A percentile compares a stretch with the other conserved stretches of the same genome.
Conservation (phyloP, 2,113 vertebrate species). For the Nicator chloris region DNA sequence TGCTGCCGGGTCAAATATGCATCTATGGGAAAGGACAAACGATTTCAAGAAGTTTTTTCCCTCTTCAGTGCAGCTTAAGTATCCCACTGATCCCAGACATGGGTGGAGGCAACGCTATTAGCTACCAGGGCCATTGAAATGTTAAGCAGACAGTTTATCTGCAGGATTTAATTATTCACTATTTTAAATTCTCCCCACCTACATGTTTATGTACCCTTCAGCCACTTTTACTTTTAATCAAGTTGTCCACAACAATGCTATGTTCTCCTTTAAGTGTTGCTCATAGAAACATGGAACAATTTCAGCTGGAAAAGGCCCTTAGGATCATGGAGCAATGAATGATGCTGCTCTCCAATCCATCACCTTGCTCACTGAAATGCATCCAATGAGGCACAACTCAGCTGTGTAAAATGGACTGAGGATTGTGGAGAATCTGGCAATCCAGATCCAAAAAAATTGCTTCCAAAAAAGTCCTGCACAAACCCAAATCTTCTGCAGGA, state of each 20-base stretch:
- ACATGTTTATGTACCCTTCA: background rate
- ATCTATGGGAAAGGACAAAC: background rate
- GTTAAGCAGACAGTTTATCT: background rate
- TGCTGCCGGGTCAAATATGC: background rate
- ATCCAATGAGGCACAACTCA: background rate
- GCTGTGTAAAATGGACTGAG: accelerated
- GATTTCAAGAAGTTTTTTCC: background rate
- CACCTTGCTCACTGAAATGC: background rate
- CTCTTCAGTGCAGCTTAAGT: background rate
- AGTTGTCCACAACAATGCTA: background rate
- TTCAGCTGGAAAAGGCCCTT: background rate
- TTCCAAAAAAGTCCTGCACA: background rate
- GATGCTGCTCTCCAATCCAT: background rate
- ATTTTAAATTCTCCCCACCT: background rate
- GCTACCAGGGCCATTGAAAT: background rate
- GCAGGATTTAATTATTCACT: background rate
- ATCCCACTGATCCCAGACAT: background rate
- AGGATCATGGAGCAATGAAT: background rate
- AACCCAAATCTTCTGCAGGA: background rate
- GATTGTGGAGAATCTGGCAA: background rate
- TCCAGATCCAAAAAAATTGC: background rate
- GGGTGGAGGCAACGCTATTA: background rate
- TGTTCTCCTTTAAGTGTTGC: background rate
- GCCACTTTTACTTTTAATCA: background rate
- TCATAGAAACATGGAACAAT: background rate